These are phyloP conservation scores for Arnoldichthys spilopterus DNA, from an alignment of 2,797 vertebrate species.

Conservation along the genomic window DNA sequence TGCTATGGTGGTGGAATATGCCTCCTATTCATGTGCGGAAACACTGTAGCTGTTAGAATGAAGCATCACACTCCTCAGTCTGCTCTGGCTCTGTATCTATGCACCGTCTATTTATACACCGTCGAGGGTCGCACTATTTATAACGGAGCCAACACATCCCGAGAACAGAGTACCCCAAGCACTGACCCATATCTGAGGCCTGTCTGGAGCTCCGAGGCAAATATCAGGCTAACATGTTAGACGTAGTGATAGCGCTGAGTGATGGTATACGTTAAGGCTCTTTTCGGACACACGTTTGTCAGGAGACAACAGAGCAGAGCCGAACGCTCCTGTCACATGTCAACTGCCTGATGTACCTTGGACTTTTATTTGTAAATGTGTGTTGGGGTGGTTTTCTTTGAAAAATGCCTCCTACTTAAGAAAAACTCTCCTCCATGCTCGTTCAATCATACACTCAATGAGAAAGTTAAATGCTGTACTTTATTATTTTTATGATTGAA, in stretches of 20 bases:
- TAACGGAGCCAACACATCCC: conserved; percentile 52
- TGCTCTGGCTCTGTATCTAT: conserved; percentile 38
- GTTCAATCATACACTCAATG: no score
- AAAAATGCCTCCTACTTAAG: no score
- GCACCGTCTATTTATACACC: conserved; percentile 56
- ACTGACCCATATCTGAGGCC: conserved; percentile 61
- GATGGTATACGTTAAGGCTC: neutral
- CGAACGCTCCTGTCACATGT: neutral
- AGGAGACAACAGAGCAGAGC: neutral
- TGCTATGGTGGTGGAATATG: no score
- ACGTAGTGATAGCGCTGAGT: neutral
- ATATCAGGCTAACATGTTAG: conserved; percentile 27
- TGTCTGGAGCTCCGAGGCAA: conserved; percentile 32
- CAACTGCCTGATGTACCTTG: no score
- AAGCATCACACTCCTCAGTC: conserved; percentile 34
- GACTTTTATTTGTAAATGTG: no score
- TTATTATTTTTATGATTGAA: no score
- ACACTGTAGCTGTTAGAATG: neutral
- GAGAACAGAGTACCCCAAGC: conserved; percentile 46
- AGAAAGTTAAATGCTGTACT: no score
- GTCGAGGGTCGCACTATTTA: conserved; percentile 53
- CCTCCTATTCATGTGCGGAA: neutral
- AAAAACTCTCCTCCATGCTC: no score
- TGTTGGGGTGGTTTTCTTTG: no score
- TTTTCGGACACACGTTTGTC: neutral